These are phyloP conservation scores for Napeogenes inachia DNA, from an alignment of 2,888 invertebrate genomes.

Conservation along the genomic window DNA sequence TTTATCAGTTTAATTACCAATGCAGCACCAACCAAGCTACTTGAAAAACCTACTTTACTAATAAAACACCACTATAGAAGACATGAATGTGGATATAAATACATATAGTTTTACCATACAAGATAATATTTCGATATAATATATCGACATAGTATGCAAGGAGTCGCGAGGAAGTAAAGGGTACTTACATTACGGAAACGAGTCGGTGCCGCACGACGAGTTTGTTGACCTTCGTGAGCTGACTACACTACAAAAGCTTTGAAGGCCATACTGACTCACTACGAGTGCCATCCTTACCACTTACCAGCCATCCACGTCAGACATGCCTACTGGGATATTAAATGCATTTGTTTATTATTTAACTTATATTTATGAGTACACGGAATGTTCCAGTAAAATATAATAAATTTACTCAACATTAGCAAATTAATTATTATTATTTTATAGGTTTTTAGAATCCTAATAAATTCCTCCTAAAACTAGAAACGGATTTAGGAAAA, in stretches of 20 bases:
- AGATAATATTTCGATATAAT: neutral
- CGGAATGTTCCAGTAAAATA: no score
- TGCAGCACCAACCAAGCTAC: no score
- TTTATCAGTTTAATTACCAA: no score
- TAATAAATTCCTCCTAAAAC: no score
- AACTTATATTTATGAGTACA: no score
- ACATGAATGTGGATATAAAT: no score
- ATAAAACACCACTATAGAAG: no score
- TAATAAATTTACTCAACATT: no score
- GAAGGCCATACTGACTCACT: conserved; percentile 9
- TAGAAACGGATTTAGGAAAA: no score
- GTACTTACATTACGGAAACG: conserved; percentile 37
- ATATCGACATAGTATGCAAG: conserved; percentile 15
- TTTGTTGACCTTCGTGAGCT: conserved; percentile 40
- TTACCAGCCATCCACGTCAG: neutral
- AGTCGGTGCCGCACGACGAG: conserved; percentile 34
- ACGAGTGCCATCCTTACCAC: neutral
- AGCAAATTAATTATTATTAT: no score
- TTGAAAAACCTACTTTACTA: no score
- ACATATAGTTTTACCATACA: neutral
- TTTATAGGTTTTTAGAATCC: no score
- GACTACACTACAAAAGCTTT: conserved; percentile 18
- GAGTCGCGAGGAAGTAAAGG: conserved; percentile 31
- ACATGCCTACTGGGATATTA: neutral
- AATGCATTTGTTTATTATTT: neutral